These are phyloP conservation scores for Scomber japonicus DNA, from an alignment of 2,113 vertebrate species.

Conservation along the genomic window DNA sequence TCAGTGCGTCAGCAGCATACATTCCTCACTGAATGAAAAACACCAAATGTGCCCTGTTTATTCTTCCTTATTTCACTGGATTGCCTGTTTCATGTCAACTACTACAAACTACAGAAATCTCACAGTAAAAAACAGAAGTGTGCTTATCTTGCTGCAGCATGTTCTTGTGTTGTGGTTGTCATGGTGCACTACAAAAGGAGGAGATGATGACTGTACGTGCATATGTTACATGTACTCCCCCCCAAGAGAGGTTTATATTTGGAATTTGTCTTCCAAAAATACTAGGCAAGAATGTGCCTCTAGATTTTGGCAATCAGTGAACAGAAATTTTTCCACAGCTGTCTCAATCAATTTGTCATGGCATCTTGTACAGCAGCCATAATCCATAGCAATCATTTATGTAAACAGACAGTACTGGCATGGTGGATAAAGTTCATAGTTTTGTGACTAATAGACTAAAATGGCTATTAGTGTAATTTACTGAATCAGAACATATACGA, in stretches of 20 bases:
- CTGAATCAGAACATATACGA: neutral
- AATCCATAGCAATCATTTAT: conserved; percentile 36
- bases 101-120: neutral
- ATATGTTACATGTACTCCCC: conserved; percentile 33
- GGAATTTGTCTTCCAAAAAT: conserved; percentile 57
- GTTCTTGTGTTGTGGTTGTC: conserved; percentile 41
- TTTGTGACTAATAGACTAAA: conserved; percentile 7
- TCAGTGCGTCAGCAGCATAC: neutral
- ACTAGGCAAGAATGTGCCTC: conserved; percentile 52
- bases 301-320: conserved; percentile 50
- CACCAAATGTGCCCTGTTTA: conserved; percentile 4
- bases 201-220: conserved; percentile 42
- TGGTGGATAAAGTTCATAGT: neutral
- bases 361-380: conserved; percentile 12
- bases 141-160: conserved; percentile 1
- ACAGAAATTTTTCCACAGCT: conserved; percentile 64
- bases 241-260: conserved; percentile 61
- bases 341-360: conserved; percentile 61
- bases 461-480: neutral
- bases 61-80: neutral
- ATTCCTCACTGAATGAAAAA: conserved; percentile 24
- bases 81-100: conserved; percentile 25
- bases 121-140: conserved; percentile 4
- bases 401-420: conserved; percentile 38
- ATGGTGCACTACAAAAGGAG: conserved; percentile 27